Evolutionary conservation across 1,140 invertebrate genomes (phyloP).

Genomic region (Amphibalanus amphitrite): DNA sequence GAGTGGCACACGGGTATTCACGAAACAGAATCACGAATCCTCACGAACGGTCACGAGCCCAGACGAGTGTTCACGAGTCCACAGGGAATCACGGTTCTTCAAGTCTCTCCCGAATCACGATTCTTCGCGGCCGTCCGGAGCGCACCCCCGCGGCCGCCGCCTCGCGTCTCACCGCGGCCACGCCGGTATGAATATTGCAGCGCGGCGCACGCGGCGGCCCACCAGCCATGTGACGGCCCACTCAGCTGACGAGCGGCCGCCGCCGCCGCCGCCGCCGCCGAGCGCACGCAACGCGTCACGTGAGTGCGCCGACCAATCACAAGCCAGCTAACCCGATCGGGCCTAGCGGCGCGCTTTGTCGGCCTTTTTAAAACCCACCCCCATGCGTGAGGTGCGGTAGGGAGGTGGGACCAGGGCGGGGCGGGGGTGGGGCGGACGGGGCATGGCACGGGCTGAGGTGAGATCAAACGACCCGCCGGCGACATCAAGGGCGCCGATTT

Average conservation of each 20-base stretch:
- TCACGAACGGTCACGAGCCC: too few species aligned
- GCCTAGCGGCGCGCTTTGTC: background rate
- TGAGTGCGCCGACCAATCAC: background rate
- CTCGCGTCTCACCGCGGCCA: background rate
- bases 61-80: too few species aligned
- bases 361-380: background rate
- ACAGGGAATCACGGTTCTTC: too few species aligned
- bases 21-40: too few species aligned
- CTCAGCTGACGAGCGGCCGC: background rate
- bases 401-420: too few species aligned
- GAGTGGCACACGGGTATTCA: too few species aligned
- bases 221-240: background rate
- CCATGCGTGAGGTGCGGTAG: background rate
- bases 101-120: background rate
- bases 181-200: background rate
- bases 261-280: too few species aligned
- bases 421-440: background rate
- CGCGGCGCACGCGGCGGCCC: background rate
- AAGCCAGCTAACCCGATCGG: background rate
- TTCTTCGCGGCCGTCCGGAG: too few species aligned
- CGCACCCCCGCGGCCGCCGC: too few species aligned
- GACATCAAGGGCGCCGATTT: background rate
- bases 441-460: too few species aligned
- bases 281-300: background rate
- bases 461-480: background rate